Base-by-base conservation (phyloP, 2,888 invertebrate genomes). In the Synergus itoensis region DNA sequence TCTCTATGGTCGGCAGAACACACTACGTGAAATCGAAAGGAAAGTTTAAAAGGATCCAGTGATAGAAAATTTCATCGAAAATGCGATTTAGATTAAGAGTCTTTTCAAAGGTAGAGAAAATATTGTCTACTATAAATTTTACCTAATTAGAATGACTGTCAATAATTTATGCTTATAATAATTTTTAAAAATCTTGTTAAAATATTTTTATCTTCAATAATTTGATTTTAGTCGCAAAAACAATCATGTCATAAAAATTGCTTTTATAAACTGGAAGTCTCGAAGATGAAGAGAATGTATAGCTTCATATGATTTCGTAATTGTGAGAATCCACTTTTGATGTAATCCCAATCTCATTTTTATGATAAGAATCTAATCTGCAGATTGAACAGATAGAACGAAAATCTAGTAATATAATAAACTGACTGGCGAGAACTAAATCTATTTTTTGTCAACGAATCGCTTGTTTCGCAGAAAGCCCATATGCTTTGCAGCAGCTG, bases 371-470 rank as follows among this genome's bases (percentile, higher is more conserved):
- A 5, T 36, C 36, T 36, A 36, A 36, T 36, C 11, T 43, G 11
- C 43, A 43, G n/a, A 3, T 18, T 57, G 4, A 11, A 57, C 4
- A 18, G 9, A 57, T 57, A 18, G 4, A 57, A 18, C 3, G 57
- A 57, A 57, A 57, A 18, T 57, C 9, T 57, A 57, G 18, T 18
- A 57, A 18, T 18, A 9, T 57, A 9, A 57, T 57, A 57, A 57
- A 57, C 18, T 57, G 18, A 48, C 45, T 48, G 14, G 28, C 21
- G 21, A 28, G 16, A 69, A 48, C 45, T 12, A 28, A 69, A 69
- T 48, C 28, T 69, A 69, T 69, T 69, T 69, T 69, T 69, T 28
- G 69, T 69, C 69, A 69, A 69, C 45, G 69, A 69, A 69, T 69
- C 69, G 9, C 43, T 69, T 69, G 45, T 69, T 48, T 69, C 45